Evolutionary conservation across 2,113 vertebrate genomes (phyloP), one percentile per base, ranked within the genome.

Genomic region (Barnardius zonarius): DNA sequence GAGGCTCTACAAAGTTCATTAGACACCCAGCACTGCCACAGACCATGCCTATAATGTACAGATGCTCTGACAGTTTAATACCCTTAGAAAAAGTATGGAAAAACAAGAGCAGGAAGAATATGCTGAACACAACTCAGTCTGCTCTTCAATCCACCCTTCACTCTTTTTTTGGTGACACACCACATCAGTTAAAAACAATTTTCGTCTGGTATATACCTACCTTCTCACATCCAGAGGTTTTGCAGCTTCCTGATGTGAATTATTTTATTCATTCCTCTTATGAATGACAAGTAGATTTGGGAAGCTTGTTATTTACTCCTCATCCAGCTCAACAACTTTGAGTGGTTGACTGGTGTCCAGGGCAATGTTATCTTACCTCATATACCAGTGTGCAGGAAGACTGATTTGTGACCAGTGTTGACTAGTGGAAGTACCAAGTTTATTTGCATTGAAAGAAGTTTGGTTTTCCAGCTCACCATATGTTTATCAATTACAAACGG

Each of bases 41-140:
- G 20, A 35, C n/a, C 11, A 57, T 44, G 9, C 15, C 37, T 28
- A 33, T 5, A 41, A 24, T 0, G 2, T 4, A 51, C 5, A 57
- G 37, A n/a, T 54, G 15, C 20, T 73, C 39, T 54, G 80, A 41
- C 33, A 66, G 24, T 27, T 83, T 59, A 39, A 73, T 33, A 30
- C 5, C 39, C 20, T 55, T 9, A 44, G 24, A 82, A 25, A 68
- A 76, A 61, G 13, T 6, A 43, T 3, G 5, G 22, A 68, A 88
- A 85, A 87, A 6, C 20, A 76, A 78, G 28, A 77, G 25, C 16
- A 61, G 44, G 25, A 73, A 73, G 30, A 88, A 46, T 1, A 14
- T 37, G 6, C 41, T 55, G 25, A 73, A 27, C 5, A 2, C 7
- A 52, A 66, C 37, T 59, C 30, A 69, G 17, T n/a, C 61, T 37